These are phyloP conservation scores for Xylota sylvarum DNA, from an alignment of 2,888 invertebrate species.

Conservation along the genomic window DNA sequence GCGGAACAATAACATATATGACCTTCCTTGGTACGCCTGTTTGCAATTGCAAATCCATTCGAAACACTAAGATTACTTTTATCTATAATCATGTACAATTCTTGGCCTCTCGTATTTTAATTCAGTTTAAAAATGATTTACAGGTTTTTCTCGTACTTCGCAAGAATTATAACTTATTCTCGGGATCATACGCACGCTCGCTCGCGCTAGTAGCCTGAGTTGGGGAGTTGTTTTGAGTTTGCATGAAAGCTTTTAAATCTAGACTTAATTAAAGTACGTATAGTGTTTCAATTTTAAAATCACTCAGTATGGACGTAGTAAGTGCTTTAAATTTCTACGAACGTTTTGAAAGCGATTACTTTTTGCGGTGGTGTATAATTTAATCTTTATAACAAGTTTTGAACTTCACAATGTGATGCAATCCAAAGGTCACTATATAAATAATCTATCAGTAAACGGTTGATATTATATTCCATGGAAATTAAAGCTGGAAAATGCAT, in stretches of 20 bases:
- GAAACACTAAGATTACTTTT: background rate
- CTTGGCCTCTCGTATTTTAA: background rate
- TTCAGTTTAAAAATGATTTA: slow-evolving; percentile 27
- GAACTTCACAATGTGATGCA: slow-evolving; percentile 4
- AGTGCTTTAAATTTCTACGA: slow-evolving; percentile 12
- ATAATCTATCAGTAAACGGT: slow-evolving; percentile 9
- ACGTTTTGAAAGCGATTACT: slow-evolving; percentile 4
- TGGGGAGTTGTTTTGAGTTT: background rate
- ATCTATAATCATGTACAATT: slow-evolving; percentile 5
- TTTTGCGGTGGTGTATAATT: slow-evolving; percentile 14
- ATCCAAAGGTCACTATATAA: slow-evolving; percentile 44
- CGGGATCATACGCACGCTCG: background rate
- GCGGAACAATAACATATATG: background rate
- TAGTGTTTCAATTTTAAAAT: slow-evolving; percentile 5
- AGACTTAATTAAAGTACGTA: background rate
- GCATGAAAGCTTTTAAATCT: background rate
- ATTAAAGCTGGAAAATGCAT: background rate
- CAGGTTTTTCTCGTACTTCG: background rate
- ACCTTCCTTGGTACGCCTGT: slow-evolving; percentile 24
- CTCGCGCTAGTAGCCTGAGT: background rate
- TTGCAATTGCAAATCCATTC: slow-evolving; percentile 1
- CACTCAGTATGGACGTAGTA: background rate
- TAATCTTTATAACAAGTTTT: slow-evolving; percentile 40
- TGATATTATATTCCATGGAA: slow-evolving; percentile 23
- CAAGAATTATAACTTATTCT: background rate